These are phyloP conservation scores for Microdon myrmicae DNA, from an alignment of 2,888 invertebrate genomes.

Conservation along the genomic window DNA sequence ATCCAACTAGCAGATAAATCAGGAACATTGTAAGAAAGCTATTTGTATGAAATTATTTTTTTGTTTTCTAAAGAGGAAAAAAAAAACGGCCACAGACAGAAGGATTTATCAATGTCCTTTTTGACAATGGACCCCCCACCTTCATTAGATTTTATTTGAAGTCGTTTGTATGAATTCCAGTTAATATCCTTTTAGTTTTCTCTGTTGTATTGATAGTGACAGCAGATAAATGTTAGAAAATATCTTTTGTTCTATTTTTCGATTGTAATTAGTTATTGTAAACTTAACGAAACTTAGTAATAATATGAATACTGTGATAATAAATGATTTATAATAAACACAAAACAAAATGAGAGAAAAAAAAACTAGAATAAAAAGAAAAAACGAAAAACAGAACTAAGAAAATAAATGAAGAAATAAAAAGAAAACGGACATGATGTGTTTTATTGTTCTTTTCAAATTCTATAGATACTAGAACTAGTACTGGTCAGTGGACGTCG, in stretches of 20 bases:
- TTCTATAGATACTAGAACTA: too few relatives aligned
- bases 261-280: slow-evolving; percentile 27
- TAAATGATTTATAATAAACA: slow-evolving; percentile 60
- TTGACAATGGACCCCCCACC: slow-evolving; percentile 9
- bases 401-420: slow-evolving; percentile 21
- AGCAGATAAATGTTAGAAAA: slow-evolving; percentile 31
- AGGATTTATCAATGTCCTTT: slow-evolving; percentile 15
- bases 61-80: neutral
- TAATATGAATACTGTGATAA: slow-evolving; percentile 65
- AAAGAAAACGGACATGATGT: slow-evolving; percentile 13
- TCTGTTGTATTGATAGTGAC: slow-evolving; percentile 42
- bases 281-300: slow-evolving; percentile 32
- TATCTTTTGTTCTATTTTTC: slow-evolving; percentile 46
- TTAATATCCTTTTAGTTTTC: slow-evolving; percentile 26
- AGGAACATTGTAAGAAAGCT: neutral
- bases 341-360: slow-evolving; percentile 5
- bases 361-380: slow-evolving; percentile 53
- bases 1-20: too few relatives aligned
- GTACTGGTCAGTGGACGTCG: too few relatives aligned
- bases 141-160: slow-evolving; percentile 13
- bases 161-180: slow-evolving; percentile 20
- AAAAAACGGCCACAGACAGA: neutral
- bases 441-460: slow-evolving; percentile 1
- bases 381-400: slow-evolving; percentile 44
- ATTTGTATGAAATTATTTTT: slow-evolving; percentile 2